Evolutionary conservation across 2,113 vertebrate genomes (phyloP).

Genomic region (Butorides virescens): DNA sequence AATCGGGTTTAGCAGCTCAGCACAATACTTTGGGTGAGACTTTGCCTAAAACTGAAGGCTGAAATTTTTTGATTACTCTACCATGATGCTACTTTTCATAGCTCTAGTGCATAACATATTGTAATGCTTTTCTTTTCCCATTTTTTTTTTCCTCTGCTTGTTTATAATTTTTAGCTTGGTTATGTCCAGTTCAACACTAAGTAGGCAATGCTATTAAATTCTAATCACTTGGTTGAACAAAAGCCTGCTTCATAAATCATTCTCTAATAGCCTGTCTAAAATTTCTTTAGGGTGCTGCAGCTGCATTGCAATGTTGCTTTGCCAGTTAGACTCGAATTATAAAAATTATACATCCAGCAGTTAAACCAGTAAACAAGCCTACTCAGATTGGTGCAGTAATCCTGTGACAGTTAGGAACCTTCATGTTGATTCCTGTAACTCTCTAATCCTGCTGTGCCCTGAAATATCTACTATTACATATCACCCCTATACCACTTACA

Average conservation of each 20-base stretch:
- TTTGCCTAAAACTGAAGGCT: not conserved
- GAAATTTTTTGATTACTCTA: not conserved
- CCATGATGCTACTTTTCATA: not conserved
- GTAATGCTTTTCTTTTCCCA: not conserved
- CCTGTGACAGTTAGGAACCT: not conserved
- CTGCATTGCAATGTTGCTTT: constrained; percentile 45
- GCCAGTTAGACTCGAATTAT: constrained; percentile 39
- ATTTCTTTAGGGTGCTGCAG: constrained; percentile 64
- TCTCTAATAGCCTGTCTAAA: constrained; percentile 71
- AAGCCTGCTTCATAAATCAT: constrained; percentile 74
- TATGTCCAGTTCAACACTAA: constrained; percentile 59
- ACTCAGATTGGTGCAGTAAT: not conserved
- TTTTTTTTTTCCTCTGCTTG: not conserved
- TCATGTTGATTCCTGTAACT: constrained; percentile 3
- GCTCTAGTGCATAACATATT: not conserved
- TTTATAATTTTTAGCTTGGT: constrained; percentile 14
- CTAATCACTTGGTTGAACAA: constrained; percentile 74
- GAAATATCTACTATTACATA: not conserved
- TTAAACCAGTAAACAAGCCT: constrained; percentile 45
- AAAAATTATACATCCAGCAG: constrained; percentile 53
- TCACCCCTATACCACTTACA: not conserved
- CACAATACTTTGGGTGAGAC: not conserved
- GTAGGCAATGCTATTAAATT: constrained; percentile 68
- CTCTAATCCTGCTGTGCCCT: not conserved
- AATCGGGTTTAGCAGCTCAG: not conserved